Base-by-base conservation (phyloP, 2,797 vertebrate species). In the Capromys pilorides region DNA sequence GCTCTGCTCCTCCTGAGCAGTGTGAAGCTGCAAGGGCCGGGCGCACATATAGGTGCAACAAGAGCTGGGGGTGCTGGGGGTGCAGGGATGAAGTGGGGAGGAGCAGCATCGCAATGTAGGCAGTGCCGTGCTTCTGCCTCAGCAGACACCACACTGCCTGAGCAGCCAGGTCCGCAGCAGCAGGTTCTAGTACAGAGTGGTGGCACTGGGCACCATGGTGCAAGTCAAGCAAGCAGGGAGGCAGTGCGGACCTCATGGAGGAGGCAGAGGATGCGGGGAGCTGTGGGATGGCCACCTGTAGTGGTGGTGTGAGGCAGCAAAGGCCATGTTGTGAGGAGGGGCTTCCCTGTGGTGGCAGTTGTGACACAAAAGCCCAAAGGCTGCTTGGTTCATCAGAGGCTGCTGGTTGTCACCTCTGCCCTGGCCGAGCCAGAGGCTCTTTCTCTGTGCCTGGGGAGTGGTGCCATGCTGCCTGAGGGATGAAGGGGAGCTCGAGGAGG, bases 11-110 rank as follows among this genome's bases (percentile, higher is more conserved):
- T 64, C 59, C 10, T 54, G 78, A 62, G 24, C 3, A 3, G 36
- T 0, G 0, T 8, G 12, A 6, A 66, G 39, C 45, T 57, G 1
- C 5, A 78, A 64, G 54, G 3, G 33, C 14, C 5, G 3, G 33
- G 18, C 7, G 69, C 31, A 45, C 84, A 18, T 21, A 21, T 33
- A 21, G 3, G 21, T 67, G 41, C 41, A 79, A 36, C 75, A 45
- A 78, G 28, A 21, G n/a, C 39, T 33, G n/a, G 33, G 41, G 28
- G 41, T 33, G 39, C 61, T 75, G 84, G 71, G 64, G 62, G n/a
- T 54, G 31, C 9, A 57, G 86, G 82, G 21, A 28, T 19, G 83
- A 79, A 33, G 59, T 1, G 0, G 14, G 21, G 54, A 33, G 51
- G 16, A 26, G 59, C 16, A 22, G 41, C 10, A 11, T 71, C 18